phyloP scores from a whole-genome alignment of 2,888 invertebrate species.

The Thymelicus lineola region DNA sequence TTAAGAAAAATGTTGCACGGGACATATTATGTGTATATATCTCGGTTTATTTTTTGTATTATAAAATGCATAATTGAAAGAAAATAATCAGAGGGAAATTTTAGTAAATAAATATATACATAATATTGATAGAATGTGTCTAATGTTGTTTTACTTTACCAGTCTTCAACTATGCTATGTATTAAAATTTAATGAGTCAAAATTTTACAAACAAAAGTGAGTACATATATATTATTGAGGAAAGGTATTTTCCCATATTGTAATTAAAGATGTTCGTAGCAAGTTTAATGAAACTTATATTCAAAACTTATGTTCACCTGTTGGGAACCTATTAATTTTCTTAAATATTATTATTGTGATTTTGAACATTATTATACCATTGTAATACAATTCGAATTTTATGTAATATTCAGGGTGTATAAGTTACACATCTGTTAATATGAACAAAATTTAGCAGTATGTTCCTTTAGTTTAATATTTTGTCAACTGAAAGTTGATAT shows the following conservation, averaged over 20 bases:
- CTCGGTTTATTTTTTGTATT: neutral
- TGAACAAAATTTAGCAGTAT: slow-evolving; percentile 49
- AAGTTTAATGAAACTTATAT: neutral
- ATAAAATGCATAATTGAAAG: slow-evolving; percentile 9
- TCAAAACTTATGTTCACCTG: neutral
- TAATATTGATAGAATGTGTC: neutral
- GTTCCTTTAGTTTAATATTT: slow-evolving; percentile 61
- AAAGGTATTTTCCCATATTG: no score
- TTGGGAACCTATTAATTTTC: neutral
- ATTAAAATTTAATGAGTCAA: neutral
- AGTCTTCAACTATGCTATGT: no score
- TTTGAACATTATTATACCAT: neutral
- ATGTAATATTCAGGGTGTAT: slow-evolving; percentile 49
- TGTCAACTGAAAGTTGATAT: slow-evolving; percentile 82
- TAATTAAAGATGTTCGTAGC: neutral
- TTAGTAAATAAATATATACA: neutral
- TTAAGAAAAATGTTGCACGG: slow-evolving; percentile 14
- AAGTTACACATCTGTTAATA: slow-evolving; percentile 49
- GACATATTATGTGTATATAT: neutral
- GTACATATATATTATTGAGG: no score
- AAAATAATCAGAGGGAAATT: neutral
- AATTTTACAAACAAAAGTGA: neutral
- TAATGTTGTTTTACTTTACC: no score
- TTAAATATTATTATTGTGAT: neutral
- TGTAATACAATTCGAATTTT: neutral